These are phyloP conservation scores for Apocheima hispidaria DNA, from an alignment of 2,888 invertebrate genomes.

Conservation along the genomic window DNA sequence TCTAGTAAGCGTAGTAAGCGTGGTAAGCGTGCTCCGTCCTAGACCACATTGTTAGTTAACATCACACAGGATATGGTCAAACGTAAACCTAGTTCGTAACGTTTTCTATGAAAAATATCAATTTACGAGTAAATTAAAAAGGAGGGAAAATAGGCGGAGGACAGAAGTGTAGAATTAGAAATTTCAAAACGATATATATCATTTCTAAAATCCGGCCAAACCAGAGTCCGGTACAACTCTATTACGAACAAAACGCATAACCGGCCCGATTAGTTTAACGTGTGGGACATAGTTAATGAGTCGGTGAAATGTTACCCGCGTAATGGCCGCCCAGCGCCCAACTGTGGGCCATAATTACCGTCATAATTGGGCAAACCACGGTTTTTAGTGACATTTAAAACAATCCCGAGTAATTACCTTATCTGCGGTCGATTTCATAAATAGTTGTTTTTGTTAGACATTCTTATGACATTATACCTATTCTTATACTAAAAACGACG, in stretches of 20 bases:
- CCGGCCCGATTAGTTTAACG: constrained; percentile 66
- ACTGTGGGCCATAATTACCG: constrained; percentile 45
- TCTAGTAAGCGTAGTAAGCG: no score
- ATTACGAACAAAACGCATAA: constrained; percentile 56
- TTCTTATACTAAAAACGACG: no score
- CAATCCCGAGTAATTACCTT: constrained; percentile 38
- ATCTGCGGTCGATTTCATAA: constrained; percentile 25
- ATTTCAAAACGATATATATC: not conserved
- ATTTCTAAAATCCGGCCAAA: constrained; percentile 10
- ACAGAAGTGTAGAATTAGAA: no score
- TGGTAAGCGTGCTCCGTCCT: no score
- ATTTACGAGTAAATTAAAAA: no score
- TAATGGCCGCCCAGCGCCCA: constrained; percentile 47
- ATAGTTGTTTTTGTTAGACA: constrained; percentile 28
- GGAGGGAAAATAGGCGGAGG: no score
- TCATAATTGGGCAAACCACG: constrained; percentile 47
- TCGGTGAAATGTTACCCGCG: constrained; percentile 61
- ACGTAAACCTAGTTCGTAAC: no score
- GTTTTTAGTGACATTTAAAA: constrained; percentile 46
- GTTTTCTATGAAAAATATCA: no score
- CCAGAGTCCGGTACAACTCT: constrained; percentile 5
- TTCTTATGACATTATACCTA: no score
- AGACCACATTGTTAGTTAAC: no score
- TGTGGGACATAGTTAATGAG: constrained; percentile 71
- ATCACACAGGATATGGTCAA: no score